Evolutionary conservation across 2,888 invertebrate species (phyloP).

Genomic region (Rhyacophila evoluta): DNA sequence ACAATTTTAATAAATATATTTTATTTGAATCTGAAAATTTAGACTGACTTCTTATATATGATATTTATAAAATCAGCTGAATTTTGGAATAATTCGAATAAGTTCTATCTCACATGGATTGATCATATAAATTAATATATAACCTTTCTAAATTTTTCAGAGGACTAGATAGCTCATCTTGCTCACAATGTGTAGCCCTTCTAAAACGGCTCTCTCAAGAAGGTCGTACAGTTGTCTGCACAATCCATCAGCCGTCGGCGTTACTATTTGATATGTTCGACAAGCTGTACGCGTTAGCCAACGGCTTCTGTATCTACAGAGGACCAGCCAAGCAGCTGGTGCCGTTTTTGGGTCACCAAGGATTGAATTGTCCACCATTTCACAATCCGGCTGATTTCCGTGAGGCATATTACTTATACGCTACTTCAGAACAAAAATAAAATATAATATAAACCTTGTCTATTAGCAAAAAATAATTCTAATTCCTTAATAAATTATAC

Average conservation of each 20-base stretch:
- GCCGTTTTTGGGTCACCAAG: slow-evolving; percentile 81
- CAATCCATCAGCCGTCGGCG: slow-evolving; percentile 95
- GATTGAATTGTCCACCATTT: slow-evolving; percentile 87
- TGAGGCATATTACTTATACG: too few species aligned
- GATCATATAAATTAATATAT: too few species aligned
- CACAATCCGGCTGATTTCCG: slow-evolving; percentile 97
- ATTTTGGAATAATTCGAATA: too few species aligned
- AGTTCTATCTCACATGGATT: too few species aligned
- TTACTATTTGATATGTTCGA: slow-evolving; percentile 94
- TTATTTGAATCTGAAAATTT: too few species aligned
- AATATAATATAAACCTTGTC: too few species aligned
- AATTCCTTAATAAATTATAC: too few species aligned
- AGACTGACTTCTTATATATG: background rate
- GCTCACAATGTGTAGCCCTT: slow-evolving; percentile 84
- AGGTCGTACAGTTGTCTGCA: slow-evolving; percentile 90
- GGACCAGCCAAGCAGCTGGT: slow-evolving; percentile 81
- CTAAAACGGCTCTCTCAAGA: slow-evolving; percentile 85
- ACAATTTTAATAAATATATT: too few species aligned
- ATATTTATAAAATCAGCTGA: too few species aligned
- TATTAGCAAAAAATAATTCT: too few species aligned
- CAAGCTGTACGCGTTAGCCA: slow-evolving; percentile 85
- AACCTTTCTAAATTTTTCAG: slow-evolving; percentile 71
- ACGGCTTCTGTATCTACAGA: slow-evolving; percentile 86
- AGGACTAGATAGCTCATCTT: slow-evolving; percentile 90
- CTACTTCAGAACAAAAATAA: too few species aligned